A percentile compares a stretch with the other conserved stretches of the same genome.
phyloP scores from a whole-genome alignment of 1,140 invertebrate species.

The Ruditapes philippinarum region DNA sequence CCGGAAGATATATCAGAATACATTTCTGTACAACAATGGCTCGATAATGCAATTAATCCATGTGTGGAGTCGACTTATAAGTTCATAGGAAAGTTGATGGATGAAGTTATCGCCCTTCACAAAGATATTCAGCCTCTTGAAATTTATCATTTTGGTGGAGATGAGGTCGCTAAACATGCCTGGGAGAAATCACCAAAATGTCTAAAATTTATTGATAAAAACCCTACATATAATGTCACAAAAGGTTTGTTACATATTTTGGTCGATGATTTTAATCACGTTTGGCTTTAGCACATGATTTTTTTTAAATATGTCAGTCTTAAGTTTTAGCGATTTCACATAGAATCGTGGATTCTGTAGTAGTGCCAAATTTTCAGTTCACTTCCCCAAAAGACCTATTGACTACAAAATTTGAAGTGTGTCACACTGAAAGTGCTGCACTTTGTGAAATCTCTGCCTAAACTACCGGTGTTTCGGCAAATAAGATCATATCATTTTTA shows the following conservation, averaged over 20 bases:
- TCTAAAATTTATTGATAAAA: neutral
- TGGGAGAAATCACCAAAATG: constrained; percentile 69
- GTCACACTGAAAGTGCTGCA: no score
- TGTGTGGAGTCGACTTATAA: constrained; percentile 69
- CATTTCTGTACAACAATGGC: constrained; percentile 71
- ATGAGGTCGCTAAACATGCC: constrained; percentile 74
- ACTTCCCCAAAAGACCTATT: no score
- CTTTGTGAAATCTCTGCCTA: no score
- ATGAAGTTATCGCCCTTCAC: constrained; percentile 57
- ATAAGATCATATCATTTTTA: no score
- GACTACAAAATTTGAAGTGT: no score
- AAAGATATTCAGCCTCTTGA: constrained; percentile 72
- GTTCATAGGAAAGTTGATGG: constrained; percentile 67
- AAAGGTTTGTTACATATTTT: constrained; percentile 50
- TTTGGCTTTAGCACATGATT: no score
- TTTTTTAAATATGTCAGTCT: no score
- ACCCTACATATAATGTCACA: constrained; percentile 32
- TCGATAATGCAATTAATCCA: constrained; percentile 76
- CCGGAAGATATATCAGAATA: constrained; percentile 73
- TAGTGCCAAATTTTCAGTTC: no score
- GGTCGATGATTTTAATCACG: no score
- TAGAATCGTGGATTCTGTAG: no score
- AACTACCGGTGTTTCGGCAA: no score
- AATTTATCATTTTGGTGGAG: constrained; percentile 78
- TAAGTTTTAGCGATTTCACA: no score